These are phyloP conservation scores for Philantomba maxwellii DNA, from an alignment of 2,113 vertebrate genomes.

Conservation along the genomic window DNA sequence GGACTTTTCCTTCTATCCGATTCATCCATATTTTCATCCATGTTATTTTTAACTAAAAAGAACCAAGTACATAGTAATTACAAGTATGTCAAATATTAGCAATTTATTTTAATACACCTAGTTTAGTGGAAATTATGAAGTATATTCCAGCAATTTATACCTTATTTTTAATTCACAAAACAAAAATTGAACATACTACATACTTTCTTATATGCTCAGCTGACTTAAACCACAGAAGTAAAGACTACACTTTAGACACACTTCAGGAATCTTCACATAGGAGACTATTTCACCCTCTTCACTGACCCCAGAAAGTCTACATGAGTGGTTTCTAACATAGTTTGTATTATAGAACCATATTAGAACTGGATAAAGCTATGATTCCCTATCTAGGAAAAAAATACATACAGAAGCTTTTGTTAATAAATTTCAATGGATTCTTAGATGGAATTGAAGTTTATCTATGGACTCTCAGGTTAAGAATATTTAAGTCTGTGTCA, in stretches of 20 bases:
- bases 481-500: not conserved
- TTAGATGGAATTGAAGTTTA: not conserved
- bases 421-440: not conserved
- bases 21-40: slow-evolving; percentile 74
- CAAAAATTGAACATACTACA: not conserved
- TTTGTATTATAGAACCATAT: not conserved
- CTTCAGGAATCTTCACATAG: not conserved
- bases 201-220: not conserved
- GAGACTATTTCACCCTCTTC: not conserved
- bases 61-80: not conserved
- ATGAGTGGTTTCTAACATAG: not conserved
- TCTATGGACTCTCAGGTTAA: not conserved
- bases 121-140: not conserved
- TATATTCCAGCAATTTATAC: not conserved
- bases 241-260: not conserved
- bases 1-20: slow-evolving; percentile 80
- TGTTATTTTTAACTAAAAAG: slow-evolving; percentile 74
- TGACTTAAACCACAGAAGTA: not conserved
- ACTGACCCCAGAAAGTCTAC: not conserved
- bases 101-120: slow-evolving; percentile 1
- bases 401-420: not conserved
- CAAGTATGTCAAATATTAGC: not conserved
- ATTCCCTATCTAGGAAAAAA: not conserved
- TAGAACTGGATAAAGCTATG: not conserved
- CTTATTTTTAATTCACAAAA: not conserved